Percentiles rank a stretch among this genome's conserved stretches.
Conservation (phyloP, 2,888 invertebrate genomes). For the Nomada fabriciana region DNA sequence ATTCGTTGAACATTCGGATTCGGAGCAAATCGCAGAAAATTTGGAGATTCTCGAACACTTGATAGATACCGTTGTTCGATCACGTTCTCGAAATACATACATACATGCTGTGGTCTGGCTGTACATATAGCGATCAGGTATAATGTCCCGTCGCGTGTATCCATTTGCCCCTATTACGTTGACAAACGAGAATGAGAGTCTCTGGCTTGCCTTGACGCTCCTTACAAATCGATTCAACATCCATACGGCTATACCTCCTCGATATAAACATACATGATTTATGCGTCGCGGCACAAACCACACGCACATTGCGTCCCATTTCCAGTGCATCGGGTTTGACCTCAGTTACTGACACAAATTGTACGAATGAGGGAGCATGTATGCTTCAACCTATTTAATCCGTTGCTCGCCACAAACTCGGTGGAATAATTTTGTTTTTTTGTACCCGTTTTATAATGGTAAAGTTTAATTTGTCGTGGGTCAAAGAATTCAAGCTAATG, state of each 20-base stretch:
- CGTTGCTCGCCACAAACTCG: not conserved
- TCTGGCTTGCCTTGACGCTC: slow-evolving; percentile 81
- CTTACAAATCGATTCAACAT: slow-evolving; percentile 81
- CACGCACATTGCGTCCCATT: slow-evolving; percentile 58
- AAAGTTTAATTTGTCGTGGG: slow-evolving; percentile 1
- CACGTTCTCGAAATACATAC: slow-evolving; percentile 25
- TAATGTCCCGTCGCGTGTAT: slow-evolving; percentile 23
- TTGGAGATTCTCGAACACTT: slow-evolving; percentile 9
- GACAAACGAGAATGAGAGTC: slow-evolving; percentile 72
- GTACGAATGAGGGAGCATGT: slow-evolving; percentile 36
- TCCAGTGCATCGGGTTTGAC: slow-evolving; percentile 49
- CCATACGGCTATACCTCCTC: slow-evolving; percentile 68
- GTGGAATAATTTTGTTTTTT: slow-evolving; percentile 1
- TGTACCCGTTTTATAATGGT: not conserved
- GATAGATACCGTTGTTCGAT: slow-evolving; percentile 25
- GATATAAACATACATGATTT: slow-evolving; percentile 44
- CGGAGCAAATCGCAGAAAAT: slow-evolving; percentile 13
- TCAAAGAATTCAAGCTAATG: slow-evolving; percentile 25
- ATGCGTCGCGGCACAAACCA: slow-evolving; percentile 39
- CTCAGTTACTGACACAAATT: slow-evolving; percentile 55
- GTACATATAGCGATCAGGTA: slow-evolving; percentile 12
- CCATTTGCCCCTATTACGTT: slow-evolving; percentile 43
- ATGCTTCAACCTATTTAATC: slow-evolving; percentile 30
- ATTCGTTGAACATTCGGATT: slow-evolving; percentile 12
- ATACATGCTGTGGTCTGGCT: not conserved